Base-by-base conservation (phyloP, 2,113 vertebrate genomes). In the Caranx melampygus region DNA sequence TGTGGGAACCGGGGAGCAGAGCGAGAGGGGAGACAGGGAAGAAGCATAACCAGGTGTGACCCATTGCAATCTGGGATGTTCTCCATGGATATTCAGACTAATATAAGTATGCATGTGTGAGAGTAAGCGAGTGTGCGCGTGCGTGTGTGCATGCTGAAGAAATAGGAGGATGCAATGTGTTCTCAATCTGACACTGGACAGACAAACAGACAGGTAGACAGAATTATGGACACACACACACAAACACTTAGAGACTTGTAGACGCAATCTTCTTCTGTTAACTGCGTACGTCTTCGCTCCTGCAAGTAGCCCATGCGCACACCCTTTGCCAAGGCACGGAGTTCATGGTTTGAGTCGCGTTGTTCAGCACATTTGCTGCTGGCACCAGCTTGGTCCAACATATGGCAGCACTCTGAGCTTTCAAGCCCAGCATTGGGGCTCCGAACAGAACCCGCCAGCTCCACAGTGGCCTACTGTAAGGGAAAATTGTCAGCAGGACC, bases 1-100 rank as follows among this genome's bases (percentile, higher is more conserved):
- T 93, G 94, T 94, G 93, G 93, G 94, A 95, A 90, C 87, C 79
- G 92, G 90, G 66, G 85, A 91, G 86, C 66, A 72, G 86, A 89
- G 82, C 72, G 77, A 85, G 85, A 85, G 88, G 86, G 86, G 83
- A 92, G 88, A 91, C 75, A 78, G 93, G 79, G 85, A 91, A 90
- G 89, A 93, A 94, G 90, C 87, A 90, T 90, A 91, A 90, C 93
- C 94, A 94, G 93, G 94, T 95, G 94, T 92, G 93, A 93, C 91
- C 89, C 89, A 91, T 92, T 91, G 85, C 87, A 81, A 87, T 91
- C 90, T 91, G 91, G 87, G 93, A 94, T 93, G 89, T 87, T 90
- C 88, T 92, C 88, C 89, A 91, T 82, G 87, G 90, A 88, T 90
- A 83, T 85, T 69, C 84, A 81, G 79, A 65, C 85, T 84, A 79